Evolutionary conservation across 2,113 vertebrate genomes (phyloP), one percentile per base, ranked within the genome.

Genomic region (Prionailurus bengalensis): DNA sequence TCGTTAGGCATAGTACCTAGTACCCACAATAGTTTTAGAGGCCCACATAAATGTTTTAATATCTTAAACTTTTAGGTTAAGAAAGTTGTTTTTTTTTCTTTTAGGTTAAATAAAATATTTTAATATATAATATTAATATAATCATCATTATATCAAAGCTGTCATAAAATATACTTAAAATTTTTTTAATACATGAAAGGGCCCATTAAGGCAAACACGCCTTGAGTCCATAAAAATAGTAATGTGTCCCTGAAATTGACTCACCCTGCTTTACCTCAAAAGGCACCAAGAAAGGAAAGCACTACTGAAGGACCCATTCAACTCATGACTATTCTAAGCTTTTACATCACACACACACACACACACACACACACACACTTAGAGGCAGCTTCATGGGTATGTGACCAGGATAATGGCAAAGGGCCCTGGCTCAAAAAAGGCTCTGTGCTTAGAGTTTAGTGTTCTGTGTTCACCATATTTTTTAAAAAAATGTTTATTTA

Each of bases 81-180:
- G 42, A 45, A 45, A 45, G 42, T 45, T 45, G 42, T 45, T 45
- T 45, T 45, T 45, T 45, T 7, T 36, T 36, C 16, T 73, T 89
- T 97, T 48, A n/a, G 63, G 55, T 83, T 88, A 84, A 88, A 93
- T 23, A 84, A 68, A 87, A 27, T 33, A 45, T 66, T 91, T 74
- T 79, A 65, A 91, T n/a, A 58, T 39, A 63, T 39, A 68, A 76
- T 58, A 71, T 84, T 31, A 82, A 95, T 31, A 61, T 85, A 87
- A 23, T 71, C 68, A 78, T 23, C 33, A n/a, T 79, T 74, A 15
- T 42, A 61, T 78, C 61, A 78, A n/a, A 55, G 1, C 0, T 68
- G 11, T 45, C 10, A 90, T 70, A 82, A 81, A 51, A 82, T 48
- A 61, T 2, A 51, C 36, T 51, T 93, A 83, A 65, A 33, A 6